Evolutionary conservation across 1,140 invertebrate species (phyloP).

Genomic region (Asobara japonica): DNA sequence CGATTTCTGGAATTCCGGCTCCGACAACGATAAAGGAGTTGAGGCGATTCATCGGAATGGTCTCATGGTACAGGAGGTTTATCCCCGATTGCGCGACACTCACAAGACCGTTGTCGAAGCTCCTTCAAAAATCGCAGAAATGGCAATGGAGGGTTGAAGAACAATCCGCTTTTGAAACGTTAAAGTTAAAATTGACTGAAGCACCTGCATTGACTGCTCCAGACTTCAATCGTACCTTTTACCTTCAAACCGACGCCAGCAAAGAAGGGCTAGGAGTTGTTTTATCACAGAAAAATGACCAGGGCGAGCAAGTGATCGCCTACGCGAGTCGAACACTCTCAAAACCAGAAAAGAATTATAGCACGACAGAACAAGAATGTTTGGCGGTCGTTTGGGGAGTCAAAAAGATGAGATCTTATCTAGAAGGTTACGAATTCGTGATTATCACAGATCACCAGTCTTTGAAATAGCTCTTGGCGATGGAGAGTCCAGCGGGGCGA

Average conservation of each 20-base stretch:
- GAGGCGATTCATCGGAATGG: conserved; percentile 53
- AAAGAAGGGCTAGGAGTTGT: conserved; percentile 36
- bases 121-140: conserved; percentile 42
- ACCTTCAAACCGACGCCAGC: conserved; percentile 47
- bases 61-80: conserved; percentile 56
- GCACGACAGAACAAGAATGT: conserved; percentile 62
- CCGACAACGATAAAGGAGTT: conserved; percentile 47
- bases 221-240: conserved; percentile 46
- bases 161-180: background rate
- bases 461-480: conserved; percentile 58
- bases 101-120: conserved; percentile 42
- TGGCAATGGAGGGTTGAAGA: conserved; percentile 43
- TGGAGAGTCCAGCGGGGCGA: conserved; percentile 56
- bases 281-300: background rate
- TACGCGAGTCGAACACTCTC: conserved; percentile 57
- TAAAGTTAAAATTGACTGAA: background rate
- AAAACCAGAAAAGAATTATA: conserved; percentile 59
- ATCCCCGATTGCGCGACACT: conserved; percentile 51
- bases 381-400: conserved; percentile 62
- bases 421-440: conserved; percentile 58
- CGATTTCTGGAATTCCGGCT: conserved; percentile 11
- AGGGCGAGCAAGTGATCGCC: conserved; percentile 50
- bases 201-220: conserved; percentile 34
- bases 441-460: conserved; percentile 64
- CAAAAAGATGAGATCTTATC: conserved; percentile 58